Base-by-base conservation (phyloP, 2,113 vertebrate species). In the Aphelocoma coerulescens region DNA sequence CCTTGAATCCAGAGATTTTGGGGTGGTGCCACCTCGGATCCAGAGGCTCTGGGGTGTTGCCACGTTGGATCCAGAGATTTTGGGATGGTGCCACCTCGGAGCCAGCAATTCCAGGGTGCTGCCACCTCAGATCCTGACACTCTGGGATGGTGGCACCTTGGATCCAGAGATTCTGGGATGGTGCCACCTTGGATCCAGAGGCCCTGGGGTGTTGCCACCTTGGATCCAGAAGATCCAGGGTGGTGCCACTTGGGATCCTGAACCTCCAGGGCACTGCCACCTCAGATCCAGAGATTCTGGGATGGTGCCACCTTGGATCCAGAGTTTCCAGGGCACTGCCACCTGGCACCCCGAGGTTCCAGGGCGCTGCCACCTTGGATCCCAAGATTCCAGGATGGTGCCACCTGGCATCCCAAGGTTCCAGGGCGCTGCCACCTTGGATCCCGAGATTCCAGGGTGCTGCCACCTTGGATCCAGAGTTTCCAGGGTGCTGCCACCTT, bases 351-450 rank as follows among this genome's bases (percentile, higher is more conserved):
- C 33, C 35, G 8, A 15, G 37, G 5, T 1, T 10, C 16, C 2
- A 3, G 44, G 23, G 1, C 13, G 48, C 4, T 39, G 10, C 10
- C 48, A 51, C n/a, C 13, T 5, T 1, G 3, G 26, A 27, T 12
- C 24, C n/a, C 3, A n/a, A 20, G 6, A 16, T 4, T 11, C 19
- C 16, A 13, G 16, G 6, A 1, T 26, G 32, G 15, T n/a, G 22
- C 11, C 63, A 26, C 43, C 43, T 24, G 3, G 2, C 5, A 66
- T 13, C 23, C 21, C 4, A 44, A n/a, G 8, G 8, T 3, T 2
- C 32, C 8, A 26, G 5, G 5, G 3, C 6, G 13, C 1, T 39
- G 7, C 33, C 33, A 65, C 32, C 16, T 19, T 0, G 1, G 22
- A 18, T 17, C 63, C 43, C 12, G 43, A 18, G 3, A 4, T 3